Evolutionary conservation across 2,797 vertebrate genomes (phyloP).

Genomic region (Hozukius guyotensis): DNA sequence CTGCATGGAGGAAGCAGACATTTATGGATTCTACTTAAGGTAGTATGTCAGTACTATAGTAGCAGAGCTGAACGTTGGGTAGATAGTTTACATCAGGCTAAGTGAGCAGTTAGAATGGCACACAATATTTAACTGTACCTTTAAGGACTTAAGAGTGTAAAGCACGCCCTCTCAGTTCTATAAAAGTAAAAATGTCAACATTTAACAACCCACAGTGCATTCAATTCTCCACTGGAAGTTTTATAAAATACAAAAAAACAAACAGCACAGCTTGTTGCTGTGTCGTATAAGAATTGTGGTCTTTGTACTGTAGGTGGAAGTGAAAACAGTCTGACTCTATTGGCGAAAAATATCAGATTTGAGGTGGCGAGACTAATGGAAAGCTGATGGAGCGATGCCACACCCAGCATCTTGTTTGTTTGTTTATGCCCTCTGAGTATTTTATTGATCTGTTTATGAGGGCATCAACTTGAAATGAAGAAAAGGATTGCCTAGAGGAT

Average conservation of each 20-base stretch:
- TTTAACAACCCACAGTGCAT: background rate
- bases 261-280: background rate
- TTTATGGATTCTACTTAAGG: background rate
- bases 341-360: conserved; percentile 15
- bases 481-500: background rate
- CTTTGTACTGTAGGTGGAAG: background rate
- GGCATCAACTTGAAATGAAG: conserved; percentile 4
- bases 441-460: conserved; percentile 54
- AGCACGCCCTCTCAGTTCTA: background rate
- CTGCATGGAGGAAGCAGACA: background rate
- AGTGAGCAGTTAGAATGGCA: background rate
- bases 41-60: background rate
- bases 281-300: background rate
- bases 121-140: background rate
- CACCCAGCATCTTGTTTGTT: conserved; percentile 12
- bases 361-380: conserved; percentile 51
- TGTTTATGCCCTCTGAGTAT: conserved; percentile 19
- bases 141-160: background rate
- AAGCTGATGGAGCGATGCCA: conserved; percentile 30
- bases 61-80: background rate
- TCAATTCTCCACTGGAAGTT: background rate
- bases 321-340: conserved; percentile 6
- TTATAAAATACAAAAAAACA: background rate
- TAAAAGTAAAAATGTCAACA: background rate
- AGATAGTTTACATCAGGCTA: background rate